Evolutionary conservation across 2,797 vertebrate species (phyloP), one percentile per base, ranked within the genome.

Genomic region (Botia almorhae): DNA sequence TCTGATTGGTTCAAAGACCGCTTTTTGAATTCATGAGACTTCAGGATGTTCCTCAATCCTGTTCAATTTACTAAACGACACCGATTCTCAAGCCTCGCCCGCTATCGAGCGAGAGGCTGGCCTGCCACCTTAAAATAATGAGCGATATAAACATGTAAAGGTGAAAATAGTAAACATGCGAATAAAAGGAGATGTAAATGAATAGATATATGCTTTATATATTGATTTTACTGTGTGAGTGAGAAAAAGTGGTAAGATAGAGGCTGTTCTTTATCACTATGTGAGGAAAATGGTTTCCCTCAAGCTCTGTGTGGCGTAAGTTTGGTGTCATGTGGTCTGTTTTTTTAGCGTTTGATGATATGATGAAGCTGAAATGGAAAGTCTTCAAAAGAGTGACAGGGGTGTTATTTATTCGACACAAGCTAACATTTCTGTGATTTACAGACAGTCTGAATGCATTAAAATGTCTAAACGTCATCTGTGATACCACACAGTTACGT

Each of bases 41-140:
- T 67, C n/a, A 39, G 39, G 29, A 70, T 71, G 68, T 53, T 64
- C 68, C 63, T 64, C 48, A 79, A 79, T 71, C 46, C 48, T 53
- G 58, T 79, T 78, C 68, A 63, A 39, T 71, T 78, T 63, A 63
- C 68, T 39, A 51, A 71, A 70, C 17, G n/a, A 71, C 68, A 70
- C 68, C 12, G 60, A 61, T 51, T 69, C 39, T 29, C 53, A n/a
- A 55, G 19, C 8, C 36, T 64, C 11, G 7, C 14, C 14, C 50
- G 23, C 17, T 78, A 3, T 63, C 12, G 46, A 78, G 67, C 48
- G 26, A 60, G 26, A 11, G 74, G 19, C 50, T 55, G 63, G 19
- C 63, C 43, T 56, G 68, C 29, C 21, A 68, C 33, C 3, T 7
- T 29, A 17, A 39, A 64, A 23, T 55, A 39, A 43, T 55, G 16